Base-by-base conservation (phyloP, 2,888 invertebrate genomes). In the Incurvaria masculella region DNA sequence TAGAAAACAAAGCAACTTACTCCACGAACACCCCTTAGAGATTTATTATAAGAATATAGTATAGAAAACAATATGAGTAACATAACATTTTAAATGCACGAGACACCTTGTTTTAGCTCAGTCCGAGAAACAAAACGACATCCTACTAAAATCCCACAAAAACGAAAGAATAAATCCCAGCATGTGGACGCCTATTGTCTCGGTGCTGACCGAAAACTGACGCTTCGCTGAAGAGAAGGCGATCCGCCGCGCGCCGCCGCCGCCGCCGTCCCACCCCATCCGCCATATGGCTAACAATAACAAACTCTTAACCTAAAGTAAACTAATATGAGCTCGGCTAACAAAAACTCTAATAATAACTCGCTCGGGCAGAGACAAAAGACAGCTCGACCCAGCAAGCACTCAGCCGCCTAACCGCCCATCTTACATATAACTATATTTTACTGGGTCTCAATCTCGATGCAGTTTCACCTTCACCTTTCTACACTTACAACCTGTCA, bases 231-330 rank as follows among this genome's bases (percentile, higher is more conserved):
- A 10, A 4, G 23, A 10, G 23, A 4, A 23, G 23, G 5, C 23
- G 23, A 4, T 4, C 23, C 23, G 23, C 4, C 23, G 23, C 23
- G 33, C 33, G 33, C 14, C 33, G 8, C 33, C 33, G 33, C 11
- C 8, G 8, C 33, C 6, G 33, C 56, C 57, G 61, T 55, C 60
- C 57, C 65, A 66, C 65, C 63, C 61, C 68, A 65, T 70, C 64
- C 63, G 62, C 68, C 74, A 73, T 72, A 73, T 74, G 74, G 72
- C 69, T 72, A 65, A 71, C 65, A 72, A 73, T 66, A 74, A 74
- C 73, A 74, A 72, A 72, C 71, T 71, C 71, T 72, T 72, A 71
- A 72, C 72, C 72, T 65, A 72, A 73, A 71, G 72, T 72, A 72
- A 73, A 73, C 72, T 58, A 59, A 70, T 47, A 47, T 66, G 11